A percentile compares a stretch with the other conserved stretches of the same genome.
Conservation (phyloP, 53 echinoderm and acorn worm genomes). For the Antedon mediterranea region DNA sequence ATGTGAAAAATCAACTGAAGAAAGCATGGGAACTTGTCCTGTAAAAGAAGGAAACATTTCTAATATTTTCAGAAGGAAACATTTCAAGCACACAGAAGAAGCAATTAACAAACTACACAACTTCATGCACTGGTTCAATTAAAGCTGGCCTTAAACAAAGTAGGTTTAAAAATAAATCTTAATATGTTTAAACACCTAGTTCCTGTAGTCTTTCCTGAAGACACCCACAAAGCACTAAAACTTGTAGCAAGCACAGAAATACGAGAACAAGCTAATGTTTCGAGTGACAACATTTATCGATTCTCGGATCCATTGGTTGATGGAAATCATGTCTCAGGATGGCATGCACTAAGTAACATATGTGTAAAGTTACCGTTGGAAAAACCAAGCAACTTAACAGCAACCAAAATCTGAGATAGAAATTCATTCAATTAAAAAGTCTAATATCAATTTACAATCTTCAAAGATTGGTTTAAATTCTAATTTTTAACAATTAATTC, state of each 20-base stretch:
- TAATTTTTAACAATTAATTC: too few species aligned
- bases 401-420: too few species aligned
- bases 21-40: conserved; percentile 3
- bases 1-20: too few species aligned
- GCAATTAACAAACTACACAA: conserved; percentile 18
- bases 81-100: conserved; percentile 16
- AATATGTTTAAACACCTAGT: conserved; percentile 17
- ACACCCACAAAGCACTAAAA: conserved; percentile 27
- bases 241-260: conserved; percentile 1
- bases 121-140: not conserved
- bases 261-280: conserved; percentile 5
- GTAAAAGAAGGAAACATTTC: conserved; percentile 14
- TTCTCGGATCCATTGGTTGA: conserved; percentile 35
- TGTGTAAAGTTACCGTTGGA: conserved; percentile 20
- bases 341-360: conserved; percentile 26
- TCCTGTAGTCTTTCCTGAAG: conserved; percentile 29
- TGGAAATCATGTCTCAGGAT: conserved; percentile 39
- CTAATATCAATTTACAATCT: too few species aligned
- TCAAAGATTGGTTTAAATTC: too few species aligned
- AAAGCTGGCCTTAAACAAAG: not conserved
- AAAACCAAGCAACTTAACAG: conserved; percentile 16
- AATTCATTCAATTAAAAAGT: too few species aligned
- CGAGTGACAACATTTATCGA: conserved; percentile 17
- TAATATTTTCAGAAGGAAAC: conserved; percentile 10
- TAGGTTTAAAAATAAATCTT: too few species aligned